phyloP scores from a whole-genome alignment of 2,888 invertebrate species.

The Neocrepidodera transversa region DNA sequence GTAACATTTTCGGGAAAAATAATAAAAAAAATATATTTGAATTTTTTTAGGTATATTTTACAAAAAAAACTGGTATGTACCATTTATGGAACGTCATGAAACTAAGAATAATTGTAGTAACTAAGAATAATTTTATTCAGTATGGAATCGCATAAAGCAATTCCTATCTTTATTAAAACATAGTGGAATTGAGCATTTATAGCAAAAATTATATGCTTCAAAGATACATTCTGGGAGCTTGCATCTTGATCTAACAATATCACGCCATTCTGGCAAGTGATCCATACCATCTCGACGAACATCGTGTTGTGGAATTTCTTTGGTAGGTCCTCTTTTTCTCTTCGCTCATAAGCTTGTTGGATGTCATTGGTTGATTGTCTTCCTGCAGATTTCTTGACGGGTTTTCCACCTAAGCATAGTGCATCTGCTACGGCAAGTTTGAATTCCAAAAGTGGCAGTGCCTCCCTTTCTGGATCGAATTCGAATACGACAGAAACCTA shows the following conservation, averaged over 20 bases:
- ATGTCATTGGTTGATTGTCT: too few species aligned
- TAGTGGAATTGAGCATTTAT: conserved; percentile 22
- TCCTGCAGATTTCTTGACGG: conserved; percentile 19
- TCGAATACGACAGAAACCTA: conserved; percentile 6
- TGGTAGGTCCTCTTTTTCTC: too few species aligned
- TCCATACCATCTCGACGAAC: conserved; percentile 16
- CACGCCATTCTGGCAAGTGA: conserved; percentile 25
- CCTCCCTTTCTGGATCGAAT: conserved; percentile 1
- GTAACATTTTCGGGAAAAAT: conserved; percentile 11
- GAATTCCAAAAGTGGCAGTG: conserved; percentile 9
- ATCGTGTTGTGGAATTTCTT: conserved; percentile 21
- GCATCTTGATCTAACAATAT: too few species aligned
- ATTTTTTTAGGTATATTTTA: too few species aligned
- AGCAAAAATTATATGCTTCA: conserved; percentile 22
- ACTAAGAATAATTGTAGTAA: too few species aligned
- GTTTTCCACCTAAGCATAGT: conserved; percentile 12
- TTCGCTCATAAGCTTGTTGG: too few species aligned
- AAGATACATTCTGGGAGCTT: conserved; percentile 18
- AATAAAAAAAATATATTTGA: not conserved
- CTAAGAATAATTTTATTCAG: too few species aligned
- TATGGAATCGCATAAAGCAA: conserved; percentile 21
- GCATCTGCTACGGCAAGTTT: conserved; percentile 18
- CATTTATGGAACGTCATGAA: too few species aligned
- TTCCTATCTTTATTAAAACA: conserved; percentile 32
- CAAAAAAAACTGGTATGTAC: too few species aligned